A percentile compares a stretch with the other conserved stretches of the same genome.
Evolutionary conservation across 2,797 vertebrate genomes (phyloP).

Genomic region (Pseudotriccus pelzelni): DNA sequence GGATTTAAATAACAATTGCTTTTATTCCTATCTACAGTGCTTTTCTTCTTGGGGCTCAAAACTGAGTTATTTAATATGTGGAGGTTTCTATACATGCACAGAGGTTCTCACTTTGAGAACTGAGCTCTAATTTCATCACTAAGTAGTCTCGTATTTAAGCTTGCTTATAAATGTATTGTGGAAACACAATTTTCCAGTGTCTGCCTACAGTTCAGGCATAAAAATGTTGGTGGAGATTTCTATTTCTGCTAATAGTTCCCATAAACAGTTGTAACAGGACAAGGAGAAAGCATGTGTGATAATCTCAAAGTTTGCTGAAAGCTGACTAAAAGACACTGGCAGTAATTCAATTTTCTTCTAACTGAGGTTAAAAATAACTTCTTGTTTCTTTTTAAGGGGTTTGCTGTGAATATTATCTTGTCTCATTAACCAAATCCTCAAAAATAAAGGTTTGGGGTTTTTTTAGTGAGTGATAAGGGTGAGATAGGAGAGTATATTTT

Average conservation of each 20-base stretch:
- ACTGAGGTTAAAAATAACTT: background rate
- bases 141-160: background rate
- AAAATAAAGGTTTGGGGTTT: background rate
- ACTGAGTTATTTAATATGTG: background rate
- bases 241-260: background rate
- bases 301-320: background rate
- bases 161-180: background rate
- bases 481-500: background rate
- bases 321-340: background rate
- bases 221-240: background rate
- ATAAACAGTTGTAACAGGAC: background rate
- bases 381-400: background rate
- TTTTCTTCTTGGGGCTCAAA: background rate
- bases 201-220: background rate
- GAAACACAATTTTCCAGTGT: background rate
- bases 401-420: background rate
- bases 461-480: background rate
- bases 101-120: background rate
- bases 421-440: background rate
- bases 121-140: background rate
- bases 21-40: background rate
- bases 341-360: background rate
- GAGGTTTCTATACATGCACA: background rate
- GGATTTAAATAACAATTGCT: background rate
- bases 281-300: background rate